Conservation (phyloP, 1,140 invertebrate species). For the Drosophila punjabiensis region DNA sequence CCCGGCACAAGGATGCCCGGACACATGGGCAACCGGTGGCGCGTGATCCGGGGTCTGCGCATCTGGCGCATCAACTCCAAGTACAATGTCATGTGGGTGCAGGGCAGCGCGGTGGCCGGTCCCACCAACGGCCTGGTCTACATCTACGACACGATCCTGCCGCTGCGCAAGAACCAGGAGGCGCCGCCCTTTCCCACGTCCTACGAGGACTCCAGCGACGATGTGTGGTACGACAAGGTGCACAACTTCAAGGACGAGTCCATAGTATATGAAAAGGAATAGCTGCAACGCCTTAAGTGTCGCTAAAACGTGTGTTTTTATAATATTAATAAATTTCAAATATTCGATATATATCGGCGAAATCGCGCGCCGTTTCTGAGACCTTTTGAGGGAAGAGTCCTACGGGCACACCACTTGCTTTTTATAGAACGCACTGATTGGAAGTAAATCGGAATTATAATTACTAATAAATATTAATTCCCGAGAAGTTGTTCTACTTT, state of each 20-base stretch:
- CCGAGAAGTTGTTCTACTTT: no score
- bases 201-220: constrained; percentile 87
- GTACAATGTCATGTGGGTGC: constrained; percentile 96
- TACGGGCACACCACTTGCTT: no score
- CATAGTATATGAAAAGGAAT: constrained; percentile 72
- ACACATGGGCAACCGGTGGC: constrained; percentile 96
- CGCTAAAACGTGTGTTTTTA: neutral
- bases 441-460: no score
- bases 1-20: constrained; percentile 98
- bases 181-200: constrained; percentile 94
- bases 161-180: constrained; percentile 87
- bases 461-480: no score
- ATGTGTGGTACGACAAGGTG: constrained; percentile 77
- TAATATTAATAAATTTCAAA: no score
- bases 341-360: no score
- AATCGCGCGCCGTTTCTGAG: no score
- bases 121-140: constrained; percentile 92
- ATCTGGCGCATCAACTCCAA: constrained; percentile 97
- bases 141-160: constrained; percentile 93
- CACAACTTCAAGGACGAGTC: constrained; percentile 81
- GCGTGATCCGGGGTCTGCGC: constrained; percentile 90
- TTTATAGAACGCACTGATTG: no score
- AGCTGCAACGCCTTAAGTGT: constrained; percentile 24
- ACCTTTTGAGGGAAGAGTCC: no score
- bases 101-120: constrained; percentile 93